Evolutionary conservation across 2,888 invertebrate species (phyloP), one percentile per base, ranked within the genome.

Genomic region (Sepioteuthis lessoniana): DNA sequence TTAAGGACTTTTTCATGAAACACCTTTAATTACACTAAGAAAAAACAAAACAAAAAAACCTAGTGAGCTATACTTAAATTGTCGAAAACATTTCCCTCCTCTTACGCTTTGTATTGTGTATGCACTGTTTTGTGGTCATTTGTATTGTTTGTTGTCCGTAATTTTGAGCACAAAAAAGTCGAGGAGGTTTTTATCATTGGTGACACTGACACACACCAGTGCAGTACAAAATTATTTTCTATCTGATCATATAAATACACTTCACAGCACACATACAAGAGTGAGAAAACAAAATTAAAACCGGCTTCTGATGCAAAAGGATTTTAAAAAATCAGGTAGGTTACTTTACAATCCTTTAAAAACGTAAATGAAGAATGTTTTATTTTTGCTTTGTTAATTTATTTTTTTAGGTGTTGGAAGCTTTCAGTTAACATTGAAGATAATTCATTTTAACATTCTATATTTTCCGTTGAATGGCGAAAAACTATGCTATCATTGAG

Each of bases 131-230:
- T 60, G 60, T n/a, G 13, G 76, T n/a, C 31, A 76, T 76, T 76
- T 76, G n/a, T 76, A 76, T 76, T 76, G 76, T 76, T 76, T 76
- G 76, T 76, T n/a, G 60, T 76, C n/a, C n/a, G 76, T 76, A 76
- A 31, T 76, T 76, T n/a, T n/a, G 76, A 76, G 13, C 76, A 76
- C 76, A 76, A 76, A 76, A 19, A 76, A 76, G n/a, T 76, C n/a
- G 76, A 76, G 16, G 10, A 42, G 42, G 42, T 42, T 42, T 42
- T 3, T 42, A 42, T 76, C n/a, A 10, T n/a, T 55, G 21, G 21
- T 13, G n/a, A 10, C n/a, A n/a, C n/a, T 19, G 31, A 76, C 76
- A n/a, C 31, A 76, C n/a, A n/a, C 10, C 16, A 76, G 76, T 76
- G n/a, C 4, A 76, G n/a, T n/a, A n/a, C n/a, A 76, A 76, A 13